Evolutionary conservation across 2,797 vertebrate species (phyloP), one percentile per base, ranked within the genome.

Genomic region (Manis crassicaudata): DNA sequence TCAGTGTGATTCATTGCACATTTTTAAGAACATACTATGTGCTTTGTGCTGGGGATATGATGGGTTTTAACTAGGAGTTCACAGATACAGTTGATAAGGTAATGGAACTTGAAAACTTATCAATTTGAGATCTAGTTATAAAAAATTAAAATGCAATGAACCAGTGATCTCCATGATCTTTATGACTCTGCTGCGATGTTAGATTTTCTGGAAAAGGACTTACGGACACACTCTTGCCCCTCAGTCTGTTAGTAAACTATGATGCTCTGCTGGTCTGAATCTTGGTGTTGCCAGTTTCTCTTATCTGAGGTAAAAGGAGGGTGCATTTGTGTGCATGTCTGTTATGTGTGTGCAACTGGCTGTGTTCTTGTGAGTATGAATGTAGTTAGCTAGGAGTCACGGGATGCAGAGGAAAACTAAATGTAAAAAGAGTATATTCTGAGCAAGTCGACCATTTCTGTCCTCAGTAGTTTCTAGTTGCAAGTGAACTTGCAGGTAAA

Each of bases 191-290:
- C n/a, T 3, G 29, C 35, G 40, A 52, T 82, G 40, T 23, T 63
- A 65, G 43, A 32, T 81, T 89, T 95, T 56, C 58, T 77, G 43
- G 46, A 70, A 92, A 94, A 35, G 21, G 29, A 90, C 40, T 93
- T 89, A 56, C 73, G 60, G 70, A 63, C 56, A 87, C 23, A 40
- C 8, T 35, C 9, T 14, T 95, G 6, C 46, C 62, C 40, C 35
- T 83, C 60, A n/a, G 40, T 32, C 25, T 89, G 54, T 62, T 13
- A 32, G 40, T 80, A 56, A 86, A 58, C 13, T 2, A 1, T 75
- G 54, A 54, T 16, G 35, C 25, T 23, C 23, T 81, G 43, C 37
- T 37, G 23, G 6, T 65, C 40, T 76, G 76, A 93, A 46, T 68
- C 56, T 91, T 37, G 68, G 52, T 80, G 58, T 20, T 17, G 1